Percentiles rank a stretch among this genome's conserved stretches.
Evolutionary conservation across 2,113 vertebrate genomes (phyloP).

Genomic region (Chaetodon auriga): DNA sequence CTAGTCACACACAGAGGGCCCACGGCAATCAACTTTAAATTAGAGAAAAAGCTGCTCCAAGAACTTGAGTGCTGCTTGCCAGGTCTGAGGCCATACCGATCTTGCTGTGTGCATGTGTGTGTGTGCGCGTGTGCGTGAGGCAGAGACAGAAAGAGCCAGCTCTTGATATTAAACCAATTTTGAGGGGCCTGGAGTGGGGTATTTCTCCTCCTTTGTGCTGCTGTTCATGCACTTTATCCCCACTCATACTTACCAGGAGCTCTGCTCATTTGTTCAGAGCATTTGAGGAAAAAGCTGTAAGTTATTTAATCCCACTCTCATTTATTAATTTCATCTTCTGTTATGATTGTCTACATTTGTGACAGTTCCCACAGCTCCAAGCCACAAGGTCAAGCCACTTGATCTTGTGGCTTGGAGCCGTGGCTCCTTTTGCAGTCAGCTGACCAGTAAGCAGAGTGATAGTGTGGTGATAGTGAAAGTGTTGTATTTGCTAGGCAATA

Average conservation of each 20-base stretch:
- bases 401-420: constrained; percentile 30
- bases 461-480: constrained; percentile 16
- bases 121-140: constrained; percentile 1
- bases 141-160: constrained; percentile 59
- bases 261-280: constrained; percentile 13
- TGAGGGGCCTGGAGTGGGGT: constrained; percentile 72
- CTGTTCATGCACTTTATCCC: constrained; percentile 53
- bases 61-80: constrained; percentile 66
- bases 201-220: constrained; percentile 49
- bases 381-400: constrained; percentile 40
- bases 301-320: not conserved
- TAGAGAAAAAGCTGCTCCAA: constrained; percentile 79
- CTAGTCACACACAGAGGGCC: constrained; percentile 67
- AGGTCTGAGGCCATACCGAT: constrained; percentile 72
- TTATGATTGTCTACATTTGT: constrained; percentile 15
- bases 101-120: constrained; percentile 42
- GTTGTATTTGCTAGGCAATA: not conserved
- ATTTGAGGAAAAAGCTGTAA: not conserved
- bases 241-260: constrained; percentile 22
- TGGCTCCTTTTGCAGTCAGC: constrained; percentile 21
- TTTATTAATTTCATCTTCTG: constrained; percentile 1
- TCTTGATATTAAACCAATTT: constrained; percentile 78
- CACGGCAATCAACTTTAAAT: constrained; percentile 81
- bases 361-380: constrained; percentile 32
- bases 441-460: constrained; percentile 24